Conservation (phyloP, 2,113 vertebrate species). For the Trogon surrucura region DNA sequence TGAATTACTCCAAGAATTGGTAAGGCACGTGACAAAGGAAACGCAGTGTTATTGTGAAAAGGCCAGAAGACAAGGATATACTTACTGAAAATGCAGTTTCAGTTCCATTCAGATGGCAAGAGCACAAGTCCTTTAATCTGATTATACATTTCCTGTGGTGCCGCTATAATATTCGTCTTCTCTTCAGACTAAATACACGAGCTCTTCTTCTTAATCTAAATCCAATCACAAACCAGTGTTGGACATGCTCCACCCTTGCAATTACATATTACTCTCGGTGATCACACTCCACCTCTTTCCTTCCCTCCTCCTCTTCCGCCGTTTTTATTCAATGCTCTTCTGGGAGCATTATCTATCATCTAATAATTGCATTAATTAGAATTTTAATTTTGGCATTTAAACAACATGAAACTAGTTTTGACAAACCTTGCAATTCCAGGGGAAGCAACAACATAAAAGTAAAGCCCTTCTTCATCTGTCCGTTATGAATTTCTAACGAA, state of each 20-base stretch:
- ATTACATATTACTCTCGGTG: background rate
- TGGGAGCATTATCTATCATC: slow-evolving; percentile 9
- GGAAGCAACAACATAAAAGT: slow-evolving; percentile 19
- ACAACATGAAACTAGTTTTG: slow-evolving; percentile 46
- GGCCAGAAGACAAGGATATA: background rate
- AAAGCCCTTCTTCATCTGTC: background rate
- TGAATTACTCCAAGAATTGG: background rate
- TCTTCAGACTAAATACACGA: background rate
- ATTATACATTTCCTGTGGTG: background rate
- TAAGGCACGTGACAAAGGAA: background rate
- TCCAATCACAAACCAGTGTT: slow-evolving; percentile 56
- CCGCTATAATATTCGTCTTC: background rate
- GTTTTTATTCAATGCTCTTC: slow-evolving; percentile 6
- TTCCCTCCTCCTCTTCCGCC: background rate
- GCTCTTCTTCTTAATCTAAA: slow-evolving; percentile 23
- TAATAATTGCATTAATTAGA: slow-evolving; percentile 46
- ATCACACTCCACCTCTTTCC: slow-evolving; percentile 14
- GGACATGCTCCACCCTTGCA: slow-evolving; percentile 52
- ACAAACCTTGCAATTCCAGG: slow-evolving; percentile 33
- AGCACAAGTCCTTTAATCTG: slow-evolving; percentile 20
- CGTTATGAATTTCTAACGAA: background rate
- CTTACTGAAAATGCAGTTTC: slow-evolving; percentile 40
- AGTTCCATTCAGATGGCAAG: background rate
- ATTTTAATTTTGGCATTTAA: slow-evolving; percentile 41
- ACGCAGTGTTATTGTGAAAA: background rate